Evolutionary conservation across 2,888 invertebrate genomes (phyloP), one percentile per base, ranked within the genome.

Genomic region (Gnatocerus cornutus): DNA sequence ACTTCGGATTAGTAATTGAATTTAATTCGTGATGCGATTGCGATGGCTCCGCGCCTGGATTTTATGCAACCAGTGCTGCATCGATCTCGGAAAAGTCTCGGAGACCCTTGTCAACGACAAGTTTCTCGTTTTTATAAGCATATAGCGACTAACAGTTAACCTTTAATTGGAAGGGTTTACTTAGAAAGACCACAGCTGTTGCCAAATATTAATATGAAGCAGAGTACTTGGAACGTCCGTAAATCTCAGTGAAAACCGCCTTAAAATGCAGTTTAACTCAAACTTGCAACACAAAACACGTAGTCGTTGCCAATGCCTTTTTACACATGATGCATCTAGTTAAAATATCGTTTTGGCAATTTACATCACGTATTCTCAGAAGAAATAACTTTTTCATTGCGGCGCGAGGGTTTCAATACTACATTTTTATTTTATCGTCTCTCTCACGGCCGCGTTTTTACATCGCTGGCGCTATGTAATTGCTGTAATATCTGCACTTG

Each of bases 131-230:
- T 73, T 73, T 74, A 76, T 72, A 71, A 70, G 70, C 72, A 67
- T 72, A 74, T 66, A 73, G 65, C 70, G 63, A 69, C 69, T 71
- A 68, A 56, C 53, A 69, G 68, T 50, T 73, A 71, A 72, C 74
- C 73, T 76, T 74, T 74, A 74, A 74, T 74, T 74, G 74, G 55
- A 65, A 74, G 71, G 76, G 73, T 73, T 68, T 62, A 68, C 43
- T 70, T 63, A 68, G 69, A 71, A 69, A 74, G 69, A 72, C 65
- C 72, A 62, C 76, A 74, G 74, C 76, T 74, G 74, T 70, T 76
- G 46, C 73, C 73, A 61, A 69, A 76, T 74, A 76, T 76, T 74
- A 76, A 73, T 73, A 76, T 74, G 74, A 73, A 73, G 55, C 61
- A 61, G 64, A 73, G 55, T 68, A 66, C 67, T 71, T 71, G 53